Conservation (phyloP, 2,113 vertebrate genomes). For the Pomatorhinus ruficollis region DNA sequence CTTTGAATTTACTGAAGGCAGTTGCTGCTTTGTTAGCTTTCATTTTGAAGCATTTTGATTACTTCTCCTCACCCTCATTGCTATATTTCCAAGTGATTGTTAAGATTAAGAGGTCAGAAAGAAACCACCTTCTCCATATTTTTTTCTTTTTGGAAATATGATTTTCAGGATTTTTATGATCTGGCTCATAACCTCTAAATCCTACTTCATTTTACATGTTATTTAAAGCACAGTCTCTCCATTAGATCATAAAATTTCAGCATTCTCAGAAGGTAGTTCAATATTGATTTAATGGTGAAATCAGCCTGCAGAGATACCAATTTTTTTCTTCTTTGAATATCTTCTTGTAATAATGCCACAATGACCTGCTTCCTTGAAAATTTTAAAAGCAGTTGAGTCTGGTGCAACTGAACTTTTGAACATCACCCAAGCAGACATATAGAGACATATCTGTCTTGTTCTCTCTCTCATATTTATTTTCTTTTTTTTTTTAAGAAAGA, state of each 20-base stretch:
- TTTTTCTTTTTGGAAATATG: not conserved
- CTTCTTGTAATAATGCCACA: not conserved
- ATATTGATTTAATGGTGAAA: not conserved
- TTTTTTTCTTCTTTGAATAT: not conserved
- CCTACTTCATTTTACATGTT: not conserved
- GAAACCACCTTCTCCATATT: not conserved
- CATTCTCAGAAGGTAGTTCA: not conserved
- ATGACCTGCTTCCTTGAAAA: not conserved
- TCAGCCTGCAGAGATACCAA: not conserved
- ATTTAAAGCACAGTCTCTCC: not conserved
- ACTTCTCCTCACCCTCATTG: not conserved
- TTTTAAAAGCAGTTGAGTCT: not conserved
- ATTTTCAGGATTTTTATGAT: not conserved
- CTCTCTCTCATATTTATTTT: rapidly evolving
- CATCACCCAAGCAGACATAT: not conserved
- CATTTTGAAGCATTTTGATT: not conserved
- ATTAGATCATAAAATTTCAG: not conserved
- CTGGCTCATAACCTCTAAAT: not conserved
- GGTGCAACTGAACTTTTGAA: not conserved
- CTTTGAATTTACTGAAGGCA: not conserved
- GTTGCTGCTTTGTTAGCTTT: not conserved
- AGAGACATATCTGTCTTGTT: not conserved
- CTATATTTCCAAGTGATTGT: not conserved
- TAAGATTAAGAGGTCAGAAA: not conserved
- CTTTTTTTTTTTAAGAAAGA: not conserved